Conservation (phyloP, 2,888 invertebrate genomes). For the Scaeva pyrastri region DNA sequence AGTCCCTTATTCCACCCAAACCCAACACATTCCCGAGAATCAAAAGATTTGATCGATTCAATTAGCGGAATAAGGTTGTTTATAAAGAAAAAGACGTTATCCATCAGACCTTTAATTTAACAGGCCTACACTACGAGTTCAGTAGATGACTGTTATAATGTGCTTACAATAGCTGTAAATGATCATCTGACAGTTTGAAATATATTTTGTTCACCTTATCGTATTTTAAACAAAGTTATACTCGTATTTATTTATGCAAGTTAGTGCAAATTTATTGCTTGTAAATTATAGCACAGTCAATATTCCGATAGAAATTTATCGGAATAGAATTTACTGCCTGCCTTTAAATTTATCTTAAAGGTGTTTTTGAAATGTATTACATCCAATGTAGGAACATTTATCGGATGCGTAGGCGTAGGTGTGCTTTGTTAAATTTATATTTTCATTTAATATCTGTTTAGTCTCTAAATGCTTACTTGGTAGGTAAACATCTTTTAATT, state of each 20-base stretch:
- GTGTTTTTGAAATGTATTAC: conserved; percentile 29
- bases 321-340: conserved; percentile 9
- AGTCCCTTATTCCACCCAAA: too few species aligned
- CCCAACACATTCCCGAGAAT: too few species aligned
- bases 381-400: background rate
- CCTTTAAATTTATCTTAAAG: conserved; percentile 13
- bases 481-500: background rate
- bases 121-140: too few species aligned
- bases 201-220: background rate
- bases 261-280: conserved; percentile 37
- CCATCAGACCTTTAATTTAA: too few species aligned
- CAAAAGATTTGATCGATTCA: too few species aligned
- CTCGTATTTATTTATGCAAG: conserved; percentile 9
- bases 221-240: background rate
- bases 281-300: conserved; percentile 37
- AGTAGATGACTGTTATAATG: too few species aligned
- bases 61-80: too few species aligned
- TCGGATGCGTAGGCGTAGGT: background rate
- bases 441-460: conserved; percentile 6
- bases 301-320: background rate
- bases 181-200: too few species aligned
- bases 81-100: too few species aligned
- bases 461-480: background rate
- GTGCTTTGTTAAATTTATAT: conserved; percentile 21
- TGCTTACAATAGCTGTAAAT: too few species aligned